phyloP scores from a whole-genome alignment of 2,113 vertebrate species.

The Rhabdomys dilectus region DNA sequence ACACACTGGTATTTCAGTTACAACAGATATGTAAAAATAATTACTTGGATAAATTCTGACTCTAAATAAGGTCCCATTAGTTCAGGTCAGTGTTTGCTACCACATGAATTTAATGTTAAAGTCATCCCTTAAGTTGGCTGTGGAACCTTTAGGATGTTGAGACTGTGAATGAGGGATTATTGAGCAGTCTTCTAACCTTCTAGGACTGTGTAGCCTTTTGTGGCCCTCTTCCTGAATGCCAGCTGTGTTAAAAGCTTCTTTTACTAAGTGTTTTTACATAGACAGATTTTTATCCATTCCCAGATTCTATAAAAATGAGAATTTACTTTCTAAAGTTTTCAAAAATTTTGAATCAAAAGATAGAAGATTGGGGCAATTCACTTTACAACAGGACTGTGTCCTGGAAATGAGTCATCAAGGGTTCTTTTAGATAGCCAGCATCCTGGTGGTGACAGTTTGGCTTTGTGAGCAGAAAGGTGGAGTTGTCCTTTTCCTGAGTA shows the following conservation, averaged over 20 bases:
- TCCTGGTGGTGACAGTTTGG: not conserved
- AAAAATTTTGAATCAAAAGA: constrained; percentile 20
- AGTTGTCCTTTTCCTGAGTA: constrained; percentile 1
- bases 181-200: not conserved
- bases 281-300: not conserved
- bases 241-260: not conserved
- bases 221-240: not conserved
- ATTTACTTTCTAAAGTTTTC: not conserved
- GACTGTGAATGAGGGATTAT: not conserved
- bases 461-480: not conserved
- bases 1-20: not conserved
- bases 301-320: constrained; percentile 18
- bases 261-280: not conserved
- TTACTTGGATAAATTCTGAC: constrained; percentile 11
- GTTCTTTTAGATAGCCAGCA: constrained; percentile 58
- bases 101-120: not conserved
- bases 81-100: constrained; percentile 20
- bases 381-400: constrained; percentile 34
- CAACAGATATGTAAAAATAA: not conserved
- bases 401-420: constrained; percentile 66
- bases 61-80: not conserved
- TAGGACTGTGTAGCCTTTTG: not conserved
- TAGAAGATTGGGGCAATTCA: not conserved
- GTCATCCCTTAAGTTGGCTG: not conserved
- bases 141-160: not conserved